Evolutionary conservation across 2,888 invertebrate species (phyloP), one percentile per base, ranked within the genome.

Genomic region (Eumerus sabulonum): DNA sequence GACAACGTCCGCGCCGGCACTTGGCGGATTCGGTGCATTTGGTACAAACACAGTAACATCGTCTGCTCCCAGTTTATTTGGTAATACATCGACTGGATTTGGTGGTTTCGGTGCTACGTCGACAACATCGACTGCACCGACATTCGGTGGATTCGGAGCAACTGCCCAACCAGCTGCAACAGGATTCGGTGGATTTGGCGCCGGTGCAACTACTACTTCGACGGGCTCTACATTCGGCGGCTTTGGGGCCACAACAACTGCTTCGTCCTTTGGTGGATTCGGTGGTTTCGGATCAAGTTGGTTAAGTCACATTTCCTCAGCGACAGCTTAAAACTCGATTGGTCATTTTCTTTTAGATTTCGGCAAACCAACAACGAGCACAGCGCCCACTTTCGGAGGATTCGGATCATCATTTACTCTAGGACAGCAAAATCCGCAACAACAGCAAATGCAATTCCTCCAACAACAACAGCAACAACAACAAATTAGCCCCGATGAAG

Each of bases 401-500:
- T 91, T 91, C 82, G 90, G 90, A 1, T 86, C 91, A 0, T 88
- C 88, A 45, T 91, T 92, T 84, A 90, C 85, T 19, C 9, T 74
- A 17, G 74, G 74, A 82, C 90, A 12, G 72, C 88, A 90, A 77
- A 89, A 84, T 68, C 90, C 86, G 77, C 76, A 38, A 85, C 89
- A 44, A 70, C 84, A 13, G 83, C 88, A 90, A 79, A 89, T 84
- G 68, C 90, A 86, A 84, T 87, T 89, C 76, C 89, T 84, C 66
- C 89, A 86, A 76, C 90, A 83, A 76, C 90, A 91, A 81, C 90
- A 87, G 76, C 89, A 87, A 81, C 91, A 90, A 45, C 90, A 90
- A 72, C 91, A 90, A 36, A 86, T 91, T 1, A 92, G 92, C 72
- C 91, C 93, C 0, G 92, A 93, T 40, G 94, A 94, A 85, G 93